Evolutionary conservation across 2,113 vertebrate genomes (phyloP).

Genomic region (Brachypodius melanocephalos): DNA sequence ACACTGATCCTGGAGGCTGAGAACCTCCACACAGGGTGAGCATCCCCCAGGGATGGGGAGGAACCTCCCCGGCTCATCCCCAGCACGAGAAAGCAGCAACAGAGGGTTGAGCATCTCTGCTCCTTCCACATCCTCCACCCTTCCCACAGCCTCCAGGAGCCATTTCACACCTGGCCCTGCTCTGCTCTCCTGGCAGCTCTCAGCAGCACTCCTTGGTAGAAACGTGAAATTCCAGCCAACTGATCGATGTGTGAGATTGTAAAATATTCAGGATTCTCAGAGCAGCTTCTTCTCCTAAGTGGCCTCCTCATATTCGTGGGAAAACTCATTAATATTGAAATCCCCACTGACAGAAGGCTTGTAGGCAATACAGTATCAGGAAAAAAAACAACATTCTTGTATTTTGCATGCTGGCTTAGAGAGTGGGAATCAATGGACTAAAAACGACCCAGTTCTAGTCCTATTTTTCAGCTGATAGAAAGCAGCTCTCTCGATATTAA

Average conservation of each 20-base stretch:
- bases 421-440: conserved; percentile 4
- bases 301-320: background rate
- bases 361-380: background rate
- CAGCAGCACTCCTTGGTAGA: background rate
- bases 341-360: background rate
- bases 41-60: rapidly evolving
- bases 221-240: background rate
- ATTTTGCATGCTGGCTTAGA: background rate
- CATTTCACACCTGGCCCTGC: background rate
- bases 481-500: background rate
- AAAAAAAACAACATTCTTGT: background rate
- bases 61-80: rapidly evolving
- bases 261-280: background rate
- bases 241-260: background rate
- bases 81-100: rapidly evolving
- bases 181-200: background rate
- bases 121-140: background rate
- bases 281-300: background rate
- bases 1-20: rapidly evolving
- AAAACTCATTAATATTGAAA: conserved; percentile 31
- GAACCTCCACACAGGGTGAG: rapidly evolving
- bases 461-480: conserved; percentile 24
- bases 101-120: background rate
- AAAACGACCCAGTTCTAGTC: background rate
- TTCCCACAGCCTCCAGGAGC: background rate